Evolutionary conservation across 2,888 invertebrate genomes (phyloP).

Genomic region (Leptinotarsa peninsularis): DNA sequence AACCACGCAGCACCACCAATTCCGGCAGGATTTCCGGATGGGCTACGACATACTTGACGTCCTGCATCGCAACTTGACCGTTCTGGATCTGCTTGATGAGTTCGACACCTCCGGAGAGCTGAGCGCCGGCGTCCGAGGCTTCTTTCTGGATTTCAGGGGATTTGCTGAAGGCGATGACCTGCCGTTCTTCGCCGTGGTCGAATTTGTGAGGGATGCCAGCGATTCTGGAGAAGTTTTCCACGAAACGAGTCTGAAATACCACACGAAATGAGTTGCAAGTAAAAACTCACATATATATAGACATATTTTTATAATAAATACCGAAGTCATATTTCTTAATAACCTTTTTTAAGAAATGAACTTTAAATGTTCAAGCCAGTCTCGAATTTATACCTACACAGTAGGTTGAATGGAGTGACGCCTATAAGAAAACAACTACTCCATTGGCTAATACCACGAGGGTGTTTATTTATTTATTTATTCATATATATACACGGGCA

Average conservation of each 20-base stretch:
- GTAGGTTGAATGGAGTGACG: no score
- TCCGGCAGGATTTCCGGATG: conserved; percentile 86
- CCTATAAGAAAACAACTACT: no score
- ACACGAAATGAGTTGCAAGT: background rate
- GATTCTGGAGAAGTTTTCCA: conserved; percentile 78
- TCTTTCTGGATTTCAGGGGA: conserved; percentile 71
- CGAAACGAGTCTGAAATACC: conserved; percentile 71
- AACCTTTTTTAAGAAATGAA: no score
- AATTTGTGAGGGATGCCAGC: conserved; percentile 78
- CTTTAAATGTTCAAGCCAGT: no score
- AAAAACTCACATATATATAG: no score
- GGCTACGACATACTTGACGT: conserved; percentile 81
- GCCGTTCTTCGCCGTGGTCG: conserved; percentile 75
- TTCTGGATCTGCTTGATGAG: conserved; percentile 82
- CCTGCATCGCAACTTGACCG: conserved; percentile 71
- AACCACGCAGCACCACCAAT: conserved; percentile 78
- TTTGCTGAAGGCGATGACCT: conserved; percentile 82
- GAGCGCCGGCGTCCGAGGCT: conserved; percentile 79
- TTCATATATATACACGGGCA: no score
- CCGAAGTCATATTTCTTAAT: no score
- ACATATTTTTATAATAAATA: no score
- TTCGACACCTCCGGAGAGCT: conserved; percentile 78
- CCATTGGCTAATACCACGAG: no score
- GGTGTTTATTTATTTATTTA: no score
- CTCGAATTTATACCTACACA: no score